Percentiles rank a stretch among this genome's conserved stretches.
Evolutionary conservation across 2,113 vertebrate species (phyloP).

Genomic region (Scolopax mira): DNA sequence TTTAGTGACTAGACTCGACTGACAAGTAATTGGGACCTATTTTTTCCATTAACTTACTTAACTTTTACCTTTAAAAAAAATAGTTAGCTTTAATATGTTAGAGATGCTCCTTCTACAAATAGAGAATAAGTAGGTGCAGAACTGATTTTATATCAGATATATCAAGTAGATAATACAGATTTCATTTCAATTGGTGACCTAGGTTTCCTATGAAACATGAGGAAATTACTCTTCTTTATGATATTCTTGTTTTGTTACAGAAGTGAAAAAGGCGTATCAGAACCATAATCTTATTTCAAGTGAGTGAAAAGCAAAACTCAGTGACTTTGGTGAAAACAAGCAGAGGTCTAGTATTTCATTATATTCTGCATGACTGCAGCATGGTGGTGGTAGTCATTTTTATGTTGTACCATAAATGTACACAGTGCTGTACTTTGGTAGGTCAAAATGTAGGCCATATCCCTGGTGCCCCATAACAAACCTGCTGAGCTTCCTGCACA

Average conservation of each 20-base stretch:
- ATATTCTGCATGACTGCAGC: background rate
- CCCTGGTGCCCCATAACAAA: constrained; percentile 26
- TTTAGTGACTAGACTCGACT: background rate
- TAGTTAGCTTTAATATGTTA: background rate
- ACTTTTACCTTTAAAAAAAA: background rate
- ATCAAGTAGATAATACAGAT: background rate
- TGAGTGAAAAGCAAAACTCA: background rate
- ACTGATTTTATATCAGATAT: background rate
- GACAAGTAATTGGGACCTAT: background rate
- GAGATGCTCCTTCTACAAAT: background rate
- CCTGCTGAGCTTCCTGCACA: background rate
- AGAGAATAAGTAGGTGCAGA: background rate
- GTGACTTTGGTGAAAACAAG: background rate
- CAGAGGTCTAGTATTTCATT: background rate
- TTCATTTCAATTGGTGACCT: background rate
- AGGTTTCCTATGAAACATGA: background rate
- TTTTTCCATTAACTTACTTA: background rate
- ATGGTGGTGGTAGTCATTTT: background rate
- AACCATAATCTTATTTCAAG: background rate
- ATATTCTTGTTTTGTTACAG: background rate
- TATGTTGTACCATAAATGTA: background rate
- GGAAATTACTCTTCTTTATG: background rate
- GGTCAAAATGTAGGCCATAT: constrained; percentile 23
- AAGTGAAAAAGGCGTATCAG: background rate
- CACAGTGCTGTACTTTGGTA: background rate